These are phyloP conservation scores for Distichodus sexfasciatus DNA, from an alignment of 2,797 vertebrate genomes.

Conservation along the genomic window DNA sequence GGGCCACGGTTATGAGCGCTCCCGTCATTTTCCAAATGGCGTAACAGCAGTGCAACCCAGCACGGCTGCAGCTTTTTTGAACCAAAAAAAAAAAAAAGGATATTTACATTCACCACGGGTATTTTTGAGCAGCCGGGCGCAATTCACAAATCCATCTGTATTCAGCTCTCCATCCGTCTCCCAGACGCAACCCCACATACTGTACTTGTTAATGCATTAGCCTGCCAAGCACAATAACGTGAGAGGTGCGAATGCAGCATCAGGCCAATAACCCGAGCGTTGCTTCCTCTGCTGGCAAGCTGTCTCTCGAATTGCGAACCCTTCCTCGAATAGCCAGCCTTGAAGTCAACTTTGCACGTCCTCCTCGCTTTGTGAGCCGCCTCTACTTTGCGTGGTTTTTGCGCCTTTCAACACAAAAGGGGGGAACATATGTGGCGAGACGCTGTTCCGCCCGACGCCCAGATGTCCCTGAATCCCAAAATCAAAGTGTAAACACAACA, in stretches of 20 bases:
- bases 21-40: constrained; percentile 11
- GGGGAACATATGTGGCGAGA: constrained; percentile 25
- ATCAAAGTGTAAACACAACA: constrained; percentile 4
- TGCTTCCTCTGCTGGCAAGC: constrained; percentile 37
- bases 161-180: constrained; percentile 35
- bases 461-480: constrained; percentile 17
- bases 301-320: constrained; percentile 47
- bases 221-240: constrained; percentile 56
- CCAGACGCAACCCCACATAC: constrained; percentile 43
- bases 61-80: constrained; percentile 27
- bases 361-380: background rate
- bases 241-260: constrained; percentile 52
- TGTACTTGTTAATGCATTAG: constrained; percentile 56
- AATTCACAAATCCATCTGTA: constrained; percentile 33
- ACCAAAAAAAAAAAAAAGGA: no score
- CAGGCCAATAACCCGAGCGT: constrained; percentile 34
- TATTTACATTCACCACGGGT: constrained; percentile 25
- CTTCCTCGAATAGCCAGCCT: constrained; percentile 25
- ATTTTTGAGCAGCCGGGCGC: constrained; percentile 35
- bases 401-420: constrained; percentile 10
- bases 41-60: constrained; percentile 26
- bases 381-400: background rate
- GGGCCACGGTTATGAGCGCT: constrained; percentile 23
- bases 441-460: constrained; percentile 8
- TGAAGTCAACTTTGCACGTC: background rate